phyloP scores from a whole-genome alignment of 2,113 vertebrate species.

The Labeo rohita region DNA sequence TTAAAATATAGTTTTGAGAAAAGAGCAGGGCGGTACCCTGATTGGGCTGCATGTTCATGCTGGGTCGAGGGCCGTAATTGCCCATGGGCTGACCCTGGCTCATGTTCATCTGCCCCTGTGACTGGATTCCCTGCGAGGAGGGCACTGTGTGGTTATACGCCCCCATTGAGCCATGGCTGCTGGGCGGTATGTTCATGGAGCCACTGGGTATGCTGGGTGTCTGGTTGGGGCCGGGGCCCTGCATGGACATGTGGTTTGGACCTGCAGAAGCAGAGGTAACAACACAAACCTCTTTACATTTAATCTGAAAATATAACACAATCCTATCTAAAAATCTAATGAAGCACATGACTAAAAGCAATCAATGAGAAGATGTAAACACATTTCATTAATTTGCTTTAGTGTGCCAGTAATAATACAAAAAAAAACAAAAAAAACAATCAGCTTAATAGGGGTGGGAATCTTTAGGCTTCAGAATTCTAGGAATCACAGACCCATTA shows the following conservation, averaged over 20 bases:
- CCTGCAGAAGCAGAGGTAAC: constrained; percentile 77
- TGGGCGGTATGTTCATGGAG: constrained; percentile 94
- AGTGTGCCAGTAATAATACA: neutral
- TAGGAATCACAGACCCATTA: too few species aligned
- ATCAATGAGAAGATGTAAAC: neutral
- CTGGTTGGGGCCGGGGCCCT: constrained; percentile 95
- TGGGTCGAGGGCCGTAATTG: constrained; percentile 93
- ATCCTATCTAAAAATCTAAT: neutral
- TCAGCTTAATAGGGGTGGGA: too few species aligned
- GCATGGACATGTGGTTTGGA: constrained; percentile 97
- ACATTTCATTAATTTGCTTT: neutral
- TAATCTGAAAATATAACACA: neutral
- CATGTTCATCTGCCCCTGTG: constrained; percentile 96
- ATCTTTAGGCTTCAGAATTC: too few species aligned
- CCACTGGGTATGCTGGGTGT: constrained; percentile 91
- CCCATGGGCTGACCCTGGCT: constrained; percentile 95
- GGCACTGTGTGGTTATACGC: constrained; percentile 94
- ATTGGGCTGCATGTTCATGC: constrained; percentile 96
- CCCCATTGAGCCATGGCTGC: constrained; percentile 93
- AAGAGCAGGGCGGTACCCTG: constrained; percentile 81
- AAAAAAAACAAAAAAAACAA: too few species aligned
- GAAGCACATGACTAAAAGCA: neutral
- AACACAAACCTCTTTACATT: neutral
- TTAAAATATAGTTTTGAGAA: neutral
- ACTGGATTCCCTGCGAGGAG: constrained; percentile 90